Conservation (phyloP, 1,140 invertebrate species). For the Drosophila neocordata region DNA sequence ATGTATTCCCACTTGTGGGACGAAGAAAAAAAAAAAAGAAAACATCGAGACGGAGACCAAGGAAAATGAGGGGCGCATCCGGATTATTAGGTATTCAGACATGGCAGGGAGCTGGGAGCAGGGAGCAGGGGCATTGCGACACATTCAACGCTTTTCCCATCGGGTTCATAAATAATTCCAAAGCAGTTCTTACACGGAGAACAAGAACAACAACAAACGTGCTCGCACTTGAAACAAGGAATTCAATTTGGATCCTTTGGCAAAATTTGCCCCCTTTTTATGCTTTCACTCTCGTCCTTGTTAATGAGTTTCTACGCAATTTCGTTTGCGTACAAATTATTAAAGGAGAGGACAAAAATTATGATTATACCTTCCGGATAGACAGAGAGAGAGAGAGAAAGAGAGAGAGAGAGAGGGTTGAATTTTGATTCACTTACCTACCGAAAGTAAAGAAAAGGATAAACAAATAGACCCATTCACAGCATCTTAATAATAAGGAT, state of each 20-base stretch:
- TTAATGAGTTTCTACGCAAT: conserved; percentile 77
- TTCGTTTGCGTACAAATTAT: conserved; percentile 67
- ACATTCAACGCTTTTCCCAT: conserved; percentile 76
- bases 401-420: background rate
- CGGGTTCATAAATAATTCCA: conserved; percentile 75
- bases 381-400: background rate
- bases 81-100: conserved; percentile 51
- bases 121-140: conserved; percentile 54
- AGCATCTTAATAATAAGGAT: too few species aligned
- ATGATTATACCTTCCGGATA: conserved; percentile 38
- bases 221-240: conserved; percentile 44
- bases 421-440: background rate
- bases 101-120: conserved; percentile 4
- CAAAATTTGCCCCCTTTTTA: conserved; percentile 6
- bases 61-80: conserved; percentile 6
- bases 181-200: conserved; percentile 67
- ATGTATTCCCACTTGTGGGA: conserved; percentile 71
- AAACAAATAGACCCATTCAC: too few species aligned
- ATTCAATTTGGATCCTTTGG: conserved; percentile 62
- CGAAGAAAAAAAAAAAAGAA: background rate
- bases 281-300: conserved; percentile 15
- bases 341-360: conserved; percentile 52
- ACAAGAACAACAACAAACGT: conserved; percentile 26
- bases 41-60: background rate
- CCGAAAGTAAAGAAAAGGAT: too few species aligned